These are phyloP conservation scores for Ellobium chinense DNA, from an alignment of 2,888 invertebrate genomes.

Conservation along the genomic window DNA sequence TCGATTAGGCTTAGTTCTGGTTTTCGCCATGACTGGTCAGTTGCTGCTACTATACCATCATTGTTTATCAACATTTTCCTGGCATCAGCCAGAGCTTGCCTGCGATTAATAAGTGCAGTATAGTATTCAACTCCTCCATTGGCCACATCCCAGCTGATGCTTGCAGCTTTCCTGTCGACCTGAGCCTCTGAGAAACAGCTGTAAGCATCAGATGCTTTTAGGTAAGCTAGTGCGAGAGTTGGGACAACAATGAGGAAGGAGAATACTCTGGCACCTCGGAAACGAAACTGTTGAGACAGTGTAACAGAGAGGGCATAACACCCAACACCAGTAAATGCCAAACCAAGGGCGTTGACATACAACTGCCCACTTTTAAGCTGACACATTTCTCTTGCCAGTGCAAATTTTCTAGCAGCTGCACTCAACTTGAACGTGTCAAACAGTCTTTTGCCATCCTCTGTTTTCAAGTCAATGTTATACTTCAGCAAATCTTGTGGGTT, in stretches of 20 bases:
- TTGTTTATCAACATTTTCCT: not conserved
- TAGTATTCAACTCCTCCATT: constrained; percentile 29
- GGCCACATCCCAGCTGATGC: constrained; percentile 8
- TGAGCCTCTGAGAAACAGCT: not conserved
- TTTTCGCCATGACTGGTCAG: not conserved
- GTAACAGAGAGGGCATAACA: not conserved
- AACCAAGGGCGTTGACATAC: not conserved
- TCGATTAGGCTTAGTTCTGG: not conserved
- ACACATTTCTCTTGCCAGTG: constrained; percentile 29
- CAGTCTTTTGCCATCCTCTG: not conserved
- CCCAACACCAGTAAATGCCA: not conserved
- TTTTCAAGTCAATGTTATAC: not conserved
- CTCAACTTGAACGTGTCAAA: constrained; percentile 10
- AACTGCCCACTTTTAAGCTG: not conserved
- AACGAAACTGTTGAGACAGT: not conserved
- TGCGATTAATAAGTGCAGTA: not conserved
- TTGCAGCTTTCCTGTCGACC: constrained; percentile 10
- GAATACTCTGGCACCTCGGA: not conserved
- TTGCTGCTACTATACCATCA: not conserved
- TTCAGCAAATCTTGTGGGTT: not conserved
- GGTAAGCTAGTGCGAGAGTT: not conserved
- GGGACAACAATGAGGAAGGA: constrained; percentile 9
- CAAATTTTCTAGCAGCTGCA: constrained; percentile 30
- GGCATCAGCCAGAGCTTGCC: not conserved
- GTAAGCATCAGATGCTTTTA: constrained; percentile 2